Percentiles rank a stretch among this genome's conserved stretches.
These are phyloP conservation scores for Thymelicus sylvestris DNA, from an alignment of 2,888 invertebrate genomes.

Conservation along the genomic window DNA sequence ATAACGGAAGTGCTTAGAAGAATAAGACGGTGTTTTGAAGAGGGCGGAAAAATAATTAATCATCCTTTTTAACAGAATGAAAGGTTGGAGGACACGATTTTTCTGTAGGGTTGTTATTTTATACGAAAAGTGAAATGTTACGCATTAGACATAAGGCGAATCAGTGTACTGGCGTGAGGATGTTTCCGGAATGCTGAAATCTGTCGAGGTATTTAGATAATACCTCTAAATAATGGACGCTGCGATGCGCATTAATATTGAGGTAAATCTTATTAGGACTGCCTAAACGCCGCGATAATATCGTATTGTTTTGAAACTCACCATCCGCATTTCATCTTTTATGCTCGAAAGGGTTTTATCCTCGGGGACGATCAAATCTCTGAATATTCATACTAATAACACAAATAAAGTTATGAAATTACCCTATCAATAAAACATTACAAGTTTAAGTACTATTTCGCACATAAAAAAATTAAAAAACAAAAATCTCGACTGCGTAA, in stretches of 20 bases:
- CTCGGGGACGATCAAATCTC: slow-evolving; percentile 71
- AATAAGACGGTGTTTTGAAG: slow-evolving; percentile 82
- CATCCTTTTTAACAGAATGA: slow-evolving; percentile 77
- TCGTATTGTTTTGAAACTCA: slow-evolving; percentile 82
- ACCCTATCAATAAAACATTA: not conserved
- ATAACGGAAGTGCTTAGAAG: slow-evolving; percentile 83
- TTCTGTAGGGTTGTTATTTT: slow-evolving; percentile 74
- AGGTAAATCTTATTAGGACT: slow-evolving; percentile 84
- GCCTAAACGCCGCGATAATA: slow-evolving; percentile 82
- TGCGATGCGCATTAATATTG: slow-evolving; percentile 82
- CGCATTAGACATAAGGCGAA: slow-evolving; percentile 14
- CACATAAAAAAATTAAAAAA: too few species aligned
- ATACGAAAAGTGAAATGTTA: slow-evolving; percentile 56
- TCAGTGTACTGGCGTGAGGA: slow-evolving; percentile 37
- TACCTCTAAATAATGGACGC: slow-evolving; percentile 80
- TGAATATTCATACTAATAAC: slow-evolving; percentile 83
- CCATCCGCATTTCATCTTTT: slow-evolving; percentile 80
- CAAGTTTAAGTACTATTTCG: not conserved
- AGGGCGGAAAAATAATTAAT: slow-evolving; percentile 83
- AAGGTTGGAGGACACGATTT: slow-evolving; percentile 80
- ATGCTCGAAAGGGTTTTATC: slow-evolving; percentile 80
- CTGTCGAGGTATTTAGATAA: slow-evolving; percentile 71
- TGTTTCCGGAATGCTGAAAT: slow-evolving; percentile 55
- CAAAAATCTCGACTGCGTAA: too few species aligned
- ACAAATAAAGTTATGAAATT: slow-evolving; percentile 72